A percentile compares a stretch with the other conserved stretches of the same genome.
phyloP scores from a whole-genome alignment of 2,113 vertebrate genomes.

The Pseudorasbora parva region DNA sequence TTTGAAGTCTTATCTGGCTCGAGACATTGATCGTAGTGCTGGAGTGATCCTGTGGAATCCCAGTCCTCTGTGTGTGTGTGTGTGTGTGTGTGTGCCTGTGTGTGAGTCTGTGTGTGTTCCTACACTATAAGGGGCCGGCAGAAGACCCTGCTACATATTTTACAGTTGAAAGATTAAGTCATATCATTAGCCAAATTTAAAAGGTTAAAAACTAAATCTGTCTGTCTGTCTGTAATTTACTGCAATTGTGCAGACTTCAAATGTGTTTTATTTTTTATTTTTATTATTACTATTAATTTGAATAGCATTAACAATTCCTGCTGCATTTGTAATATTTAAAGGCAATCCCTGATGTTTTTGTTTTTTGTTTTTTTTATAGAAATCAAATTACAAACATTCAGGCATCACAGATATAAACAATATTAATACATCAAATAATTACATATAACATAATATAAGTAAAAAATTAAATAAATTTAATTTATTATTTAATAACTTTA shows the following conservation, averaged over 20 bases:
- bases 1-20: slow-evolving; percentile 78
- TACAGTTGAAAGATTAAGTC: background rate
- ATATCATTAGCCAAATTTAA: background rate
- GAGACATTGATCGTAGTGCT: slow-evolving; percentile 53
- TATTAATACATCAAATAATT: no score
- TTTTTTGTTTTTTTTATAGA: no score
- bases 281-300: no score
- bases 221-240: background rate
- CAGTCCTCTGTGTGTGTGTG: slow-evolving; percentile 46
- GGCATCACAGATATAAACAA: no score
- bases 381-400: no score
- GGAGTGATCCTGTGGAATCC: slow-evolving; percentile 56
- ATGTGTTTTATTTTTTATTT: background rate
- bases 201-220: background rate
- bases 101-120: slow-evolving; percentile 41
- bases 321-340: background rate
- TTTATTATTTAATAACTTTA: background rate
- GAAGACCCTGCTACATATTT: background rate
- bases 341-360: no score
- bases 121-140: background rate
- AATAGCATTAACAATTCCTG: background rate
- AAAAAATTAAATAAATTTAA: no score
- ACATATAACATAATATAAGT: no score
- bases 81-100: slow-evolving; percentile 30
- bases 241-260: background rate